phyloP scores from a whole-genome alignment of 2,797 vertebrate species.

The Catamblyrhynchus diadema region DNA sequence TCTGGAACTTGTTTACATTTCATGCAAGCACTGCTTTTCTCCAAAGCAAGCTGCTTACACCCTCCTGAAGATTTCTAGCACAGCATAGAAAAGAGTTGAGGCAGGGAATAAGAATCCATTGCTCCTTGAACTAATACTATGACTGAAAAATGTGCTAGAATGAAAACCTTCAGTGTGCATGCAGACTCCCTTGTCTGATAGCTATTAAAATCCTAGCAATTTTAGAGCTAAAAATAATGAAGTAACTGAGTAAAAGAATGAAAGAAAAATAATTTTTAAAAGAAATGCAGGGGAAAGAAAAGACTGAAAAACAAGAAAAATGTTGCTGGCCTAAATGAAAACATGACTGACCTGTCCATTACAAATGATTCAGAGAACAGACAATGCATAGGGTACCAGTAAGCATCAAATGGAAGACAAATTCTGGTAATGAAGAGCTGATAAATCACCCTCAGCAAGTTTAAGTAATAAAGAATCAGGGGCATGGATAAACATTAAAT shows the following conservation, averaged over 20 bases:
- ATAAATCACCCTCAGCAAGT: not conserved
- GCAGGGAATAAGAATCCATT: not conserved
- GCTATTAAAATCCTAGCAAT: not conserved
- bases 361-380: not conserved
- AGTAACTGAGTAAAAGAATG: not conserved
- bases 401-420: not conserved
- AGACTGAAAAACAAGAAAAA: not conserved
- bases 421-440: not conserved
- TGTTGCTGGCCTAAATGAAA: not conserved
- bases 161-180: not conserved
- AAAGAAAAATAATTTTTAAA: not conserved
- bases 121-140: not conserved
- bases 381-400: not conserved
- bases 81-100: fast-evolving
- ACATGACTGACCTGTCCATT: not conserved
- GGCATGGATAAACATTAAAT: not conserved
- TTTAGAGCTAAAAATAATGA: not conserved
- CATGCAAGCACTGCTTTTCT: not conserved
- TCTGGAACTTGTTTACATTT: not conserved
- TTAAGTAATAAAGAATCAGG: not conserved
- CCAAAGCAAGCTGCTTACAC: not conserved
- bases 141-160: not conserved
- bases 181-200: not conserved
- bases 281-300: not conserved
- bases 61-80: not conserved